phyloP scores from a whole-genome alignment of 2,888 invertebrate species.

The Tenthredo notha region DNA sequence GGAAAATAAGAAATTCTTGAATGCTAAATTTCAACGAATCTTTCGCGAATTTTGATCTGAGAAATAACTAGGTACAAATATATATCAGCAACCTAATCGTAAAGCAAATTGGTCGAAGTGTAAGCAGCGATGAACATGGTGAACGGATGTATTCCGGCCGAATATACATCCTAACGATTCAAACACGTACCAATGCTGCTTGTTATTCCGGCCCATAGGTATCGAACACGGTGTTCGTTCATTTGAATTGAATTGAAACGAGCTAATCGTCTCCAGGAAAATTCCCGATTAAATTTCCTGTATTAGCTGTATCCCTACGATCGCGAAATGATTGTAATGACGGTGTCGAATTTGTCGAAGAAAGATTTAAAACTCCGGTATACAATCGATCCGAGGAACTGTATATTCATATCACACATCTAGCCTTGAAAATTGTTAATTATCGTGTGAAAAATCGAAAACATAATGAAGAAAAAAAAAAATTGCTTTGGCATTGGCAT shows the following conservation, averaged over 20 bases:
- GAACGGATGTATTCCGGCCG: background rate
- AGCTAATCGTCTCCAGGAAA: constrained; percentile 12
- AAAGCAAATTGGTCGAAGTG: background rate
- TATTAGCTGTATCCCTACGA: background rate
- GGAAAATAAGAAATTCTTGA: background rate
- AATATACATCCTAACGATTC: constrained; percentile 28
- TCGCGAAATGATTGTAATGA: background rate
- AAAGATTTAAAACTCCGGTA: no score
- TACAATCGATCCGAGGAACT: background rate
- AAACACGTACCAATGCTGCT: constrained; percentile 31
- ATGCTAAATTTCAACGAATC: background rate
- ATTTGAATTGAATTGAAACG: constrained; percentile 44
- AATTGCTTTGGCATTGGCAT: constrained; percentile 40
- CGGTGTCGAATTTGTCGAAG: no score
- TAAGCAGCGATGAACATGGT: constrained; percentile 2
- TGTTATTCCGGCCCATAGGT: constrained; percentile 34
- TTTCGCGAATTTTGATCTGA: background rate
- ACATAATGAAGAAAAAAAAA: background rate
- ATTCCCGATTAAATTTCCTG: constrained; percentile 2
- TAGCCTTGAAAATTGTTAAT: background rate
- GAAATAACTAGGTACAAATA: background rate
- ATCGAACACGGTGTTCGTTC: constrained; percentile 38
- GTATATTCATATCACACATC: background rate
- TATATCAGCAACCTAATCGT: background rate
- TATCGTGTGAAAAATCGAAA: background rate